These are phyloP conservation scores for Ptychadena robeensis DNA, from an alignment of 2,797 vertebrate species.

Conservation along the genomic window DNA sequence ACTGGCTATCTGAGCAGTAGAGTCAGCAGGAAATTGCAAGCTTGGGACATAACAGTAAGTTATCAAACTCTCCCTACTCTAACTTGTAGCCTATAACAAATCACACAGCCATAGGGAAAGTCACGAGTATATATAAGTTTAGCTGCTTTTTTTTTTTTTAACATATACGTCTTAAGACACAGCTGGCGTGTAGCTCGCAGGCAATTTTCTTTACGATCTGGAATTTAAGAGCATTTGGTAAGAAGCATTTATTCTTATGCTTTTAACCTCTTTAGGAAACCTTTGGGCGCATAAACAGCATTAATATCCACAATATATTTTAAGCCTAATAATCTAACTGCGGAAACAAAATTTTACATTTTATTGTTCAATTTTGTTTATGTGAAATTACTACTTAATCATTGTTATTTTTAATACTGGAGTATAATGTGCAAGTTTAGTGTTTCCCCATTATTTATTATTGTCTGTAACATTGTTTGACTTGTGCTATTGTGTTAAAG, in stretches of 20 bases:
- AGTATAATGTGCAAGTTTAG: too few species aligned
- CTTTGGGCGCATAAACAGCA: background rate
- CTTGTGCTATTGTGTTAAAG: background rate
- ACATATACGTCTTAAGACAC: slow-evolving; percentile 2
- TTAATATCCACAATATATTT: background rate
- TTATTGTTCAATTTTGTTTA: background rate
- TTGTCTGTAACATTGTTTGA: background rate
- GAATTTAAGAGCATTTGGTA: slow-evolving; percentile 37
- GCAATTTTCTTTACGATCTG: slow-evolving; percentile 24
- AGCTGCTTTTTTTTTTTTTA: background rate
- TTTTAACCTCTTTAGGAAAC: slow-evolving; percentile 1
- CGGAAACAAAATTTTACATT: background rate
- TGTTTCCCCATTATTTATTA: background rate
- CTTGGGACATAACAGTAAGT: slow-evolving; percentile 49
- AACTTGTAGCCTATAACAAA: slow-evolving; percentile 15
- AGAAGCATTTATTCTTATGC: slow-evolving; percentile 15
- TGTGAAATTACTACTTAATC: background rate
- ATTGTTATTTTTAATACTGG: background rate
- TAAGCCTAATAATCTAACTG: background rate
- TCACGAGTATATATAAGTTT: slow-evolving; percentile 16
- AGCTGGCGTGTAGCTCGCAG: slow-evolving; percentile 38
- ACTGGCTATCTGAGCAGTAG: slow-evolving; percentile 44
- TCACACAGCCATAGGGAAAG: slow-evolving; percentile 5
- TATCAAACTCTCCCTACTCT: slow-evolving; percentile 30
- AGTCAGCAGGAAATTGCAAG: slow-evolving; percentile 56